Conservation (phyloP, 2,797 vertebrate species). For the Helicolenus hilgendorfi region DNA sequence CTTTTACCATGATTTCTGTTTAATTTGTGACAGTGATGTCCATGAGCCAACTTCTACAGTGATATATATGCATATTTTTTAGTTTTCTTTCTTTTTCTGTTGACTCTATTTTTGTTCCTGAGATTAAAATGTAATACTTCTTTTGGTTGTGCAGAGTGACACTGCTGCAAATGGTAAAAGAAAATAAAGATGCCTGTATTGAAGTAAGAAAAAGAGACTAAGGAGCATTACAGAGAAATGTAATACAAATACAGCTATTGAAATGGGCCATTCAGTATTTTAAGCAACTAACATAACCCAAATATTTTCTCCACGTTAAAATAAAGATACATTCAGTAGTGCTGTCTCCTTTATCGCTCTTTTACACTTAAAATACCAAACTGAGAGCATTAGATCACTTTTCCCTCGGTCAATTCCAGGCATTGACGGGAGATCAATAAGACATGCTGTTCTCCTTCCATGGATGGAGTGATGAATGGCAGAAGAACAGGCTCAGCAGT, state of each 20-base stretch:
- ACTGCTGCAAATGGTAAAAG: background rate
- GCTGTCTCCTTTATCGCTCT: constrained; percentile 4
- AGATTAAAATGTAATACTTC: background rate
- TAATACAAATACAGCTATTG: background rate
- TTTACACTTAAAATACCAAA: constrained; percentile 51
- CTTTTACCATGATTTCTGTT: background rate
- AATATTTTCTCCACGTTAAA: background rate
- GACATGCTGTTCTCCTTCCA: constrained; percentile 79
- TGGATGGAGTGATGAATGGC: constrained; percentile 83
- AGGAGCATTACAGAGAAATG: background rate
- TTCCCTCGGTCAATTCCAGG: constrained; percentile 73
- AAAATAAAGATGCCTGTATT: background rate
- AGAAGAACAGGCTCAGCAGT: constrained; percentile 72
- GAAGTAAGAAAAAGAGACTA: background rate
- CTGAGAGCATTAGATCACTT: constrained; percentile 65
- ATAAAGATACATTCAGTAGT: background rate
- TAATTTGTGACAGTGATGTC: background rate
- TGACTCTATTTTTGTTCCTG: background rate
- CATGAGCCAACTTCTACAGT: background rate
- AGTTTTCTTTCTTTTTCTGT: background rate
- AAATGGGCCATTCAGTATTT: background rate
- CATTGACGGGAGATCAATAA: constrained; percentile 88
- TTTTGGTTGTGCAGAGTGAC: background rate
- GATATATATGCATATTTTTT: background rate
- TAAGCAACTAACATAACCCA: background rate